These are phyloP conservation scores for Araneus ventricosus DNA, from an alignment of 1,140 invertebrate species.

Conservation along the genomic window DNA sequence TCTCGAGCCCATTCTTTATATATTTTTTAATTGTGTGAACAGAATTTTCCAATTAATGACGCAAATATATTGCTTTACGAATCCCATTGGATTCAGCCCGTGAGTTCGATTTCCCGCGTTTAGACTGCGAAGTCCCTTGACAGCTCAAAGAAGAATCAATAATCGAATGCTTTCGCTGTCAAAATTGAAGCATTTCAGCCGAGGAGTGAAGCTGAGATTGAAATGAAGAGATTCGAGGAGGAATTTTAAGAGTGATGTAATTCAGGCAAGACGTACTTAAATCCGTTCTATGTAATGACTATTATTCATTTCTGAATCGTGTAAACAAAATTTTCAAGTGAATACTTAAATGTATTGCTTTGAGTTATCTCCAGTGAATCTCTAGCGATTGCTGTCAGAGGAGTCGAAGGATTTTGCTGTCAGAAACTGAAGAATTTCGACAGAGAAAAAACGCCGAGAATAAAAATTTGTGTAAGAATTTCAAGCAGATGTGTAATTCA, in stretches of 20 bases:
- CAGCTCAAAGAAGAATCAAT: background rate
- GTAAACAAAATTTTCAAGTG: too few relatives aligned
- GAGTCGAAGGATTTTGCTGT: background rate
- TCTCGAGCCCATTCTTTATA: background rate
- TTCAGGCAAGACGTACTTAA: background rate
- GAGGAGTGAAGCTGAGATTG: background rate
- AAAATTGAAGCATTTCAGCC: background rate
- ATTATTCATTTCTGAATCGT: too few relatives aligned
- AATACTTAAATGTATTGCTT: too few relatives aligned
- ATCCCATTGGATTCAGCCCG: background rate
- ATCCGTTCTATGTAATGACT: too few relatives aligned
- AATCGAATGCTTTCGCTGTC: background rate
- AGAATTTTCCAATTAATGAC: constrained; percentile 34
- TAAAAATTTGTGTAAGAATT: too few relatives aligned
- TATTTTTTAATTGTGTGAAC: background rate
- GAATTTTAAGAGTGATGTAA: background rate
- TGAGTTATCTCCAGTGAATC: too few relatives aligned
- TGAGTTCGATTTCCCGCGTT: background rate
- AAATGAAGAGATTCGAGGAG: background rate
- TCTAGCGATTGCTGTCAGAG: too few relatives aligned
- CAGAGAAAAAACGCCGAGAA: too few relatives aligned
- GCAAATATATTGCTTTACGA: background rate
- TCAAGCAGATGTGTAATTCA: too few relatives aligned
- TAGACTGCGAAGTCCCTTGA: background rate
- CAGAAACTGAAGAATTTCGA: constrained; percentile 2